Evolutionary conservation across 2,113 vertebrate genomes (phyloP).

Genomic region (Sinosuthora webbiana): DNA sequence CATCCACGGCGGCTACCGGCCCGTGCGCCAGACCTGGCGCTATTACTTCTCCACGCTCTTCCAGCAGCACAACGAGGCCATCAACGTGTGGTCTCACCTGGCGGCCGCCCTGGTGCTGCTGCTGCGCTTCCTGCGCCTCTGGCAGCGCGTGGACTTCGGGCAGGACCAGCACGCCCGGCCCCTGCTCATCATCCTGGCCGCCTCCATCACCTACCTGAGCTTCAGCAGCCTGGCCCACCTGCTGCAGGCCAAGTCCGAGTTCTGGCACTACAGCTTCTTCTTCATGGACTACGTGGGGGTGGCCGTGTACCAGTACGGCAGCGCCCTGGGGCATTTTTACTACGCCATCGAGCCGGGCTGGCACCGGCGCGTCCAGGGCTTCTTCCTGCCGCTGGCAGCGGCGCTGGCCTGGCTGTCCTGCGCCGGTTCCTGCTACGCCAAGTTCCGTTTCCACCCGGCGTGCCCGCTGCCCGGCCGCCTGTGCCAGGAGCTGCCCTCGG

Average conservation of each 20-base stretch:
- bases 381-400: slow-evolving; percentile 83
- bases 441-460: slow-evolving; percentile 77
- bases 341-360: slow-evolving; percentile 86
- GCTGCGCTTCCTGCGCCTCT: slow-evolving; percentile 82
- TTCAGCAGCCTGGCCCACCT: slow-evolving; percentile 91
- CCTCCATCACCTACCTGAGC: slow-evolving; percentile 87
- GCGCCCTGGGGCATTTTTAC: slow-evolving; percentile 89
- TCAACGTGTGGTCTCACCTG: slow-evolving; percentile 94
- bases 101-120: slow-evolving; percentile 82
- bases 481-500: slow-evolving; percentile 91
- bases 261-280: slow-evolving; percentile 94
- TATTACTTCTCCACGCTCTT: slow-evolving; percentile 93
- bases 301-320: slow-evolving; percentile 90
- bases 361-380: slow-evolving; percentile 75
- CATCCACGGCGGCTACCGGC: slow-evolving; percentile 87
- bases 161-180: slow-evolving; percentile 87
- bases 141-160: slow-evolving; percentile 82
- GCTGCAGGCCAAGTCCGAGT: slow-evolving; percentile 91
- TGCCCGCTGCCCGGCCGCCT: slow-evolving; percentile 76
- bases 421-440: slow-evolving; percentile 90
- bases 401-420: slow-evolving; percentile 92
- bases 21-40: slow-evolving; percentile 84
- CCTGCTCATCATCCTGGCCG: slow-evolving; percentile 84
- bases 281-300: slow-evolving; percentile 96
- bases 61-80: slow-evolving; percentile 90